Base-by-base conservation (phyloP, 2,113 vertebrate species). In the Poeciliopsis occidentalis region DNA sequence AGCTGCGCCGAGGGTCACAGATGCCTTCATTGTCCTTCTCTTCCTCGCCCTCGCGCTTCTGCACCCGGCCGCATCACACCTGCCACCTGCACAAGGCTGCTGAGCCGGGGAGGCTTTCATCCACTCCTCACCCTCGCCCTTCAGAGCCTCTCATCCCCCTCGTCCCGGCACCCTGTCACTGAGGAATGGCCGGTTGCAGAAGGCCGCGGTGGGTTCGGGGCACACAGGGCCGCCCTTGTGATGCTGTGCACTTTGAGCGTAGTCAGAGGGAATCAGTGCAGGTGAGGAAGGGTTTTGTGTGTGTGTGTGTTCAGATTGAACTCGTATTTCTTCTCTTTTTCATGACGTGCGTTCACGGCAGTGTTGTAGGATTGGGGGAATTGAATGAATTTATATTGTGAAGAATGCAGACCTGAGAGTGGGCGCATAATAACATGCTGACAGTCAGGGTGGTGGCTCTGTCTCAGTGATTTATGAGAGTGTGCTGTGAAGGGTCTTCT, bases 401-500 rank as follows among this genome's bases (percentile, higher is more conserved):
- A 80, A 76, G 79, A 89, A 83, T 64, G 51, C 86, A 80, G 67
- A 51, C 44, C 54, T 78, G 80, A 74, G 84, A 78, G 81, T 70
- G 72, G 60, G 81, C 64, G 84, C 80, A 85, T 84, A 90, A 88
- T 89, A 91, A 88, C 80, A 88, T 70, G 70, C 60, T 89, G 92
- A 94, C 92, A 93, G 91, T 92, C 90, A 93, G 93, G 93, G 91
- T 91, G 91, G 92, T 89, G 92, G 89, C 92, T 94, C 93, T 94
- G 94, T 94, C 92, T 91, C 78, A 71, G 94, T 95, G 93, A 95
- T 95, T 95, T 95, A 95, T 94, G 94, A 95, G 93, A 87, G 86
- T 79, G 91, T 92, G 87, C 92, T 84, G 86, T 91, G 87, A 93
- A 86, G 92, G 94, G 92, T 93, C 91, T 91, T 93, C 92, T 92